Conservation (phyloP, 1,140 invertebrate genomes). For the Trichogramma pretiosum region DNA sequence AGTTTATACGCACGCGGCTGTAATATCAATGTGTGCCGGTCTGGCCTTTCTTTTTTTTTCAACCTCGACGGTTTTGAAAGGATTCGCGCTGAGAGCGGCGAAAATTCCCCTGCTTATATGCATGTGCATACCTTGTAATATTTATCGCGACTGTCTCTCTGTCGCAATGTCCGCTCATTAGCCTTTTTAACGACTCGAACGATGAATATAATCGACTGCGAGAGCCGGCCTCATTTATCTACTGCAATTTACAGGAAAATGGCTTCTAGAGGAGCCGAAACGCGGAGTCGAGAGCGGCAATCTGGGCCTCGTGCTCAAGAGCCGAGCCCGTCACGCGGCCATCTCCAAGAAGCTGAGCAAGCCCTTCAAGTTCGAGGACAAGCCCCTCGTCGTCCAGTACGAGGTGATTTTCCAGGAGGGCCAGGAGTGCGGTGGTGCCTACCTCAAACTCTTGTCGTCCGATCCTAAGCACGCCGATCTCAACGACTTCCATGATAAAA, state of each 20-base stretch:
- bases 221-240: background rate
- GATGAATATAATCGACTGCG: no score
- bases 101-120: no score
- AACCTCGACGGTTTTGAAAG: no score
- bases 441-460: slow-evolving; percentile 82
- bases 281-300: slow-evolving; percentile 73
- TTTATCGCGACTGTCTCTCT: no score
- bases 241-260: slow-evolving; percentile 48
- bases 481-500: slow-evolving; percentile 86
- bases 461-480: slow-evolving; percentile 62
- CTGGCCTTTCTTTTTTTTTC: no score
- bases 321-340: slow-evolving; percentile 93
- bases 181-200: no score
- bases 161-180: no score
- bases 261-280: slow-evolving; percentile 69
- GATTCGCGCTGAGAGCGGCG: no score
- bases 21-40: no score
- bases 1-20: no score
- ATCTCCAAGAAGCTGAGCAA: slow-evolving; percentile 73
- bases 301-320: slow-evolving; percentile 81
- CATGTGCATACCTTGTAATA: no score
- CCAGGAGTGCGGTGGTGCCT: slow-evolving; percentile 97
- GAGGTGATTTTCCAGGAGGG: slow-evolving; percentile 84
- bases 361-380: slow-evolving; percentile 78
- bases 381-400: slow-evolving; percentile 91